Percentiles rank a stretch among this genome's conserved stretches.
These are phyloP conservation scores for Xyliphius kryptos DNA, from an alignment of 2,113 vertebrate genomes.

Conservation along the genomic window DNA sequence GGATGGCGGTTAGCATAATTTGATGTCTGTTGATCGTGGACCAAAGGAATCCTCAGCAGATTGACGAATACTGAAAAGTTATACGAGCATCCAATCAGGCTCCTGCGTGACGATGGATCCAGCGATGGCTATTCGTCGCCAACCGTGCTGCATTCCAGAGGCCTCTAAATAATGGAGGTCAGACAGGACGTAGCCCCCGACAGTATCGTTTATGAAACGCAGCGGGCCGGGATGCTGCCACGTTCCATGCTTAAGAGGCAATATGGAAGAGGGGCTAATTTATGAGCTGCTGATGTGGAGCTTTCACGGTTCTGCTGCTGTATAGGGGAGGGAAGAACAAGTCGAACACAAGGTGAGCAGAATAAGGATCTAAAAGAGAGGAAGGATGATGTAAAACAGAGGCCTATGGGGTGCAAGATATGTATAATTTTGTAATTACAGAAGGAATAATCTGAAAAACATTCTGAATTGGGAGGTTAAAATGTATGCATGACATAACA, in stretches of 20 bases:
- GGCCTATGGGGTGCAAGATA: too few species aligned
- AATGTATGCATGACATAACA: too few species aligned
- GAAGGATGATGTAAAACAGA: too few species aligned
- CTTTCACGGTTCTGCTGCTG: slow-evolving; percentile 14
- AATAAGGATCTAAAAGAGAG: too few species aligned
- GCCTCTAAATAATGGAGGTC: slow-evolving; percentile 56
- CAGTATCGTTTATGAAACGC: slow-evolving; percentile 58
- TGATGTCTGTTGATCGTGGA: too few species aligned
- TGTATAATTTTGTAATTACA: too few species aligned
- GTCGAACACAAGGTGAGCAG: slow-evolving; percentile 3
- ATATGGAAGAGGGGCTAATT: slow-evolving; percentile 51
- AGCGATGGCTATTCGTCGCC: slow-evolving; percentile 14
- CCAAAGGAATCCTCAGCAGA: too few species aligned
- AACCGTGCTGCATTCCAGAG: slow-evolving; percentile 11
- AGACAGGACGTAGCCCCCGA: slow-evolving; percentile 48
- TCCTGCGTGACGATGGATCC: not conserved
- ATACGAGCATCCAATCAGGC: slow-evolving; percentile 17
- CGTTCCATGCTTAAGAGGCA: slow-evolving; percentile 61
- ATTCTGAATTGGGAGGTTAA: too few species aligned
- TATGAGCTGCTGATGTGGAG: slow-evolving; percentile 31
- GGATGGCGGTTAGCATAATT: too few species aligned
- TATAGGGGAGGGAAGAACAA: slow-evolving; percentile 46
- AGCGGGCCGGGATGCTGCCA: slow-evolving; percentile 44
- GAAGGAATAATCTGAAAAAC: too few species aligned
- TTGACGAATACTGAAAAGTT: slow-evolving; percentile 8